Evolutionary conservation across 2,888 invertebrate genomes (phyloP), one percentile per base, ranked within the genome.

Genomic region (Nematopogon swammerdamellus): DNA sequence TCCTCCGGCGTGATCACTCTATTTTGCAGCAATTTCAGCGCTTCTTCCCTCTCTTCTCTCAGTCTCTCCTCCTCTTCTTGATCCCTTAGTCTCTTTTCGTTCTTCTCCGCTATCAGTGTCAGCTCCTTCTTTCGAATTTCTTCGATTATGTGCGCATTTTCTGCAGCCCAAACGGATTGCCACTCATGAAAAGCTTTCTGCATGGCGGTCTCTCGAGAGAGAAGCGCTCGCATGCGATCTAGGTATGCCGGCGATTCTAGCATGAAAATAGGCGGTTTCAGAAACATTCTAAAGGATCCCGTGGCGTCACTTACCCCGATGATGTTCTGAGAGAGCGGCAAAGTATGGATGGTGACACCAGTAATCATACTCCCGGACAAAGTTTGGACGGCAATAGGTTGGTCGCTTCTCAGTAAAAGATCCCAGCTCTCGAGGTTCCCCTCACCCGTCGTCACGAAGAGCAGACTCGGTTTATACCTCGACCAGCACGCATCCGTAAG

Each of bases 371-470:
- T 79, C 2, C 87, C 85, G 2, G 91, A 87, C 17, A 88, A 68
- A 51, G 82, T 85, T 63, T 91, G 85, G 1, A 82, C 76, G 49
- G 87, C 82, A 52, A 84, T 83, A 0, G 90, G 83, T 54, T 84
- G 82, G 57, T 92, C 87, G 55, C 87, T 87, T 61, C 83, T 82
- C 46, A 85, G 70, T 51, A 88, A 67, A 50, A 94, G 70, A 70
- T 92, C 89, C 94, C 94, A 95, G 11, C 87, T 84, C 68, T 94
- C 92, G 14, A 92, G 72, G 51, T 81, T 82, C 2, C 93, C 93
- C 70, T 92, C 91, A 19, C 77, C 80, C 18, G 88, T 85, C 1
- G 85, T 81, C 49, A 93, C 67, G 61, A 87, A 88, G 51, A 93
- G 72, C 46, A 89, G 81, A 47, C 86, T 85, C 0, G 92, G 86